These are phyloP conservation scores for Teleopsis dalmanni DNA, from an alignment of 1,140 invertebrate species.

Conservation along the genomic window DNA sequence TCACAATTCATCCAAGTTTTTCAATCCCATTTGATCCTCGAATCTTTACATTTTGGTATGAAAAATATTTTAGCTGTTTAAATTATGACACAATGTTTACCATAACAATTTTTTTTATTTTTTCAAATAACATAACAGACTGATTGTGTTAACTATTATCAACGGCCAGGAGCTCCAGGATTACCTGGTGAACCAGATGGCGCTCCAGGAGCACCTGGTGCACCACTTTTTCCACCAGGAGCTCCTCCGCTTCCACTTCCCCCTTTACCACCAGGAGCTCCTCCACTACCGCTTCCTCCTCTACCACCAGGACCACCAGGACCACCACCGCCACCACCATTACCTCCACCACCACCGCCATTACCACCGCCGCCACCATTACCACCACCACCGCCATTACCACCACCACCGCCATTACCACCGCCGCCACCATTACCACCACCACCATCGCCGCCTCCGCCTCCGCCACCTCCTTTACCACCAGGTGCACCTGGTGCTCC, in stretches of 20 bases:
- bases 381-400: conserved; percentile 22
- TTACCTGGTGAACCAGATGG: not conserved
- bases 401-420: conserved; percentile 22
- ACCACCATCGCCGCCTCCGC: conserved; percentile 31
- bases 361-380: conserved; percentile 17
- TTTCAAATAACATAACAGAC: too few species aligned
- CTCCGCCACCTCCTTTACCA: conserved; percentile 27
- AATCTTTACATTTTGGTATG: too few species aligned
- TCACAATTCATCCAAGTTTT: too few species aligned
- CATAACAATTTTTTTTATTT: too few species aligned
- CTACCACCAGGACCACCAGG: conserved; percentile 19
- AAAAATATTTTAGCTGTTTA: too few species aligned
- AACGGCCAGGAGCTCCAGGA: too few species aligned
- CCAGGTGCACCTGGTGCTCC: conserved; percentile 12
- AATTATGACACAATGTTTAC: too few species aligned
- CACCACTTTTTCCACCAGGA: too few species aligned
- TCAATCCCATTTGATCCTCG: too few species aligned
- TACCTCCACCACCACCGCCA: not conserved
- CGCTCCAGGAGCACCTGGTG: not conserved
- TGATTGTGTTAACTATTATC: too few species aligned
- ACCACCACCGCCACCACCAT: conserved; percentile 23
- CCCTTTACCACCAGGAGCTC: too few species aligned
- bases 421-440: conserved; percentile 1
- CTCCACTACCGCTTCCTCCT: conserved; percentile 16
- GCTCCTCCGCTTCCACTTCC: not conserved